Percentiles rank a stretch among this genome's conserved stretches.
These are phyloP conservation scores for Aegotheles bennettii DNA, from an alignment of 2,113 vertebrate species.

Conservation along the genomic window DNA sequence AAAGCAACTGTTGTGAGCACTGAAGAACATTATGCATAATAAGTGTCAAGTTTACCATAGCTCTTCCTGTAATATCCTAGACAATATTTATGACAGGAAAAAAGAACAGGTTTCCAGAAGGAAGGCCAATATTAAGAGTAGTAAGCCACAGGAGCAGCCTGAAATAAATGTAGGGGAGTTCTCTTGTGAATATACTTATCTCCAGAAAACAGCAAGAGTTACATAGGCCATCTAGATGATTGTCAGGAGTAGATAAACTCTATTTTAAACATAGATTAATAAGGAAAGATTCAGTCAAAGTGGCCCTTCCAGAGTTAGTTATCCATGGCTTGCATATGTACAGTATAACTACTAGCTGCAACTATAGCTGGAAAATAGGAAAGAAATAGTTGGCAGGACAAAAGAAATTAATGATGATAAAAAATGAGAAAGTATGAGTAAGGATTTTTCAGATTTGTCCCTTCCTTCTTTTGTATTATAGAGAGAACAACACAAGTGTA, in stretches of 20 bases:
- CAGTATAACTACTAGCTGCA: not conserved
- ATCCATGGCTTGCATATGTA: fast-evolving
- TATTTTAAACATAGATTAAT: not conserved
- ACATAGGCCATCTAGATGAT: not conserved
- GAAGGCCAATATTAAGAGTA: not conserved
- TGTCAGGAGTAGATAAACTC: not conserved
- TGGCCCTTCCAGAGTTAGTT: not conserved
- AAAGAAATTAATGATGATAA: not conserved
- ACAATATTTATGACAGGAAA: not conserved
- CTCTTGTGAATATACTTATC: not conserved
- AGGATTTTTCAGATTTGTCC: not conserved
- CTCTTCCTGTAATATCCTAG: not conserved
- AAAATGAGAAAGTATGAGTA: not conserved
- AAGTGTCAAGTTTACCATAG: not conserved
- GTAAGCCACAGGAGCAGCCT: not conserved
- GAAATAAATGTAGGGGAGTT: not conserved
- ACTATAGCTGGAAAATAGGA: not conserved
- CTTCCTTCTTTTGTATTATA: not conserved
- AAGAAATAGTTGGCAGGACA: not conserved
- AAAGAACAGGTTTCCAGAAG: not conserved
- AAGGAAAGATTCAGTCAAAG: not conserved
- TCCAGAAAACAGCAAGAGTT: not conserved
- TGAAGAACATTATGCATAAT: not conserved
- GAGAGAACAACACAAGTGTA: not conserved
- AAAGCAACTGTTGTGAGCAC: not conserved